Conservation (phyloP, 2,113 vertebrate species). For the Cinclus mexicanus region DNA sequence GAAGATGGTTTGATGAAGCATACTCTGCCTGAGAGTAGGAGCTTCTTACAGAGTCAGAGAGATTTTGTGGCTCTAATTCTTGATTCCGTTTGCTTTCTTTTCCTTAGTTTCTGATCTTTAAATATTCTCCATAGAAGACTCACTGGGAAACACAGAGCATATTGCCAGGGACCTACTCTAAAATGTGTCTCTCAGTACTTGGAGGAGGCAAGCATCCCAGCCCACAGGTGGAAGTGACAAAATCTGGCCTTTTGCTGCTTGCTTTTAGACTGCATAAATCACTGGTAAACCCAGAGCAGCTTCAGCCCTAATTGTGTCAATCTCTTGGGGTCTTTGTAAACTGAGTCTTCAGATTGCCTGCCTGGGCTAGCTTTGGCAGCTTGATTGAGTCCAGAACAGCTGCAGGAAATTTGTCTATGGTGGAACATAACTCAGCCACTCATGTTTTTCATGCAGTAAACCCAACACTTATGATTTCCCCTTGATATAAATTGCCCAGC, state of each 20-base stretch:
- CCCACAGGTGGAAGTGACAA: not conserved
- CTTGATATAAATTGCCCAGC: not conserved
- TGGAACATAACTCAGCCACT: not conserved
- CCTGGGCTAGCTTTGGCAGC: not conserved
- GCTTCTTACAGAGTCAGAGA: not conserved
- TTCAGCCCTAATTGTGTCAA: not conserved
- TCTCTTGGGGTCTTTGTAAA: not conserved
- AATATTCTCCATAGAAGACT: not conserved
- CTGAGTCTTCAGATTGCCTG: not conserved
- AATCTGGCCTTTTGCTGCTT: not conserved
- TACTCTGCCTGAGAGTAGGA: not conserved
- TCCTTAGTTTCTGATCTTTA: not conserved
- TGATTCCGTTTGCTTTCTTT: not conserved
- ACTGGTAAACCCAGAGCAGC: not conserved
- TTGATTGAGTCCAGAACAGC: not conserved
- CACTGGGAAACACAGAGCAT: rapidly evolving
- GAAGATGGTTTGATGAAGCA: not conserved
- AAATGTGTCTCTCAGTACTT: not conserved
- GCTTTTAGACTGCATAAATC: not conserved
- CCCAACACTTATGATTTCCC: not conserved
- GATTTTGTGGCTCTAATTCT: not conserved
- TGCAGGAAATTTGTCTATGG: not conserved
- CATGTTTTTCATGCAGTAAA: not conserved
- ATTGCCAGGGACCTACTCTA: not conserved
- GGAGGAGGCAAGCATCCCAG: not conserved